Percentiles rank a stretch among this genome's conserved stretches.
Conservation (phyloP, 2,888 invertebrate species). For the Acheta domesticus region DNA sequence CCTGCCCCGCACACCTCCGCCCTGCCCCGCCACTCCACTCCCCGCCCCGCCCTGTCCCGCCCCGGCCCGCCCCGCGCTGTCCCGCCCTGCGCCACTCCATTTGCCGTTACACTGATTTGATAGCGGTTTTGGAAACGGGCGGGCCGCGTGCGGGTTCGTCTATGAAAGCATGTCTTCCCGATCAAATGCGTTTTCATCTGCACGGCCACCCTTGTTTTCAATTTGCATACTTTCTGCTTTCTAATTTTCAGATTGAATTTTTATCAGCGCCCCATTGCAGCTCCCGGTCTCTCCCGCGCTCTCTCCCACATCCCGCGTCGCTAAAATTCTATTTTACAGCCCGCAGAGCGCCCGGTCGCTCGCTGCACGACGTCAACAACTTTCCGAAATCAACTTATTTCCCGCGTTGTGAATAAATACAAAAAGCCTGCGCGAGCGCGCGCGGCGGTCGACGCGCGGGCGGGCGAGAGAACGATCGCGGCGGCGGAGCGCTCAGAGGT, state of each 20-base stretch:
- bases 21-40: no score
- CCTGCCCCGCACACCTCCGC: no score
- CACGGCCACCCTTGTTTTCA: slow-evolving; percentile 18
- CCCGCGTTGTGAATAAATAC: slow-evolving; percentile 7
- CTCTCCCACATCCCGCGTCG: neutral
- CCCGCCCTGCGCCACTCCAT: neutral
- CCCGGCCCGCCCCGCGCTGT: no score
- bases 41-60: no score
- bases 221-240: slow-evolving; percentile 18
- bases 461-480: neutral
- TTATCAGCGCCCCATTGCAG: neutral
- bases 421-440: neutral
- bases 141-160: neutral
- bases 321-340: slow-evolving; percentile 7
- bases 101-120: slow-evolving; percentile 18
- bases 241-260: slow-evolving; percentile 7
- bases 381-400: slow-evolving; percentile 18
- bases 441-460: neutral
- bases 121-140: neutral
- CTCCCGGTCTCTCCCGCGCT: neutral
- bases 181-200: slow-evolving; percentile 18
- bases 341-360: neutral
- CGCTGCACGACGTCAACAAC: neutral
- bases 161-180: slow-evolving; percentile 9
- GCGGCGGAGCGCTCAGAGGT: neutral